Percentiles rank a stretch among this genome's conserved stretches.
Evolutionary conservation across 2,797 vertebrate species (phyloP).

Genomic region (Enteromius viviparus): DNA sequence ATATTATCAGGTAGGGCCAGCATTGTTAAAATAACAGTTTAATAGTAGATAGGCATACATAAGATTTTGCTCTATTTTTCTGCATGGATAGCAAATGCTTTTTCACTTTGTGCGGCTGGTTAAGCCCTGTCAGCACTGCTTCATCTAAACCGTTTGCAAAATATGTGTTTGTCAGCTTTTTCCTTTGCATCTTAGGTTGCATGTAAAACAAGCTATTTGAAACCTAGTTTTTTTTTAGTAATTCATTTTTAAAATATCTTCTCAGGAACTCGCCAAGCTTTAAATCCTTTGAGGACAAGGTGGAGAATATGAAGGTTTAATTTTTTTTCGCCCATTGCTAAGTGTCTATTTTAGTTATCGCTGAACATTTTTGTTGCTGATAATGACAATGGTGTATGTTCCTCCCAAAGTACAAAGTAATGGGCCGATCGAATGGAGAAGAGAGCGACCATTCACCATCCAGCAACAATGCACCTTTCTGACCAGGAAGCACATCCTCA

Average conservation of each 20-base stretch:
- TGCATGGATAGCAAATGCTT: neutral
- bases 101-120: neutral
- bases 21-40: neutral
- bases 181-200: neutral
- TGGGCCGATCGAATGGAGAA: conserved; percentile 69
- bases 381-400: neutral
- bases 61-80: neutral
- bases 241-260: conserved; percentile 26
- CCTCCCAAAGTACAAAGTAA: conserved; percentile 70
- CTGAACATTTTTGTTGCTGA: neutral
- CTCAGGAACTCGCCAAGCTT: conserved; percentile 92
- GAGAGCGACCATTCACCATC: conserved; percentile 71
- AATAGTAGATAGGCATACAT: neutral
- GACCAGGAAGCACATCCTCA: conserved; percentile 53
- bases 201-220: neutral
- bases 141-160: neutral
- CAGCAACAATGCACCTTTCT: conserved; percentile 74
- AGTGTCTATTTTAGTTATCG: neutral
- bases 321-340: neutral
- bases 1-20: neutral
- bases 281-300: conserved; percentile 92
- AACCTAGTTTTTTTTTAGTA: neutral
- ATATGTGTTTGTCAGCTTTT: neutral
- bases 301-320: conserved; percentile 88
- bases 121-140: neutral